Evolutionary conservation across 2,797 vertebrate genomes (phyloP).

Genomic region (Tapirus indicus): DNA sequence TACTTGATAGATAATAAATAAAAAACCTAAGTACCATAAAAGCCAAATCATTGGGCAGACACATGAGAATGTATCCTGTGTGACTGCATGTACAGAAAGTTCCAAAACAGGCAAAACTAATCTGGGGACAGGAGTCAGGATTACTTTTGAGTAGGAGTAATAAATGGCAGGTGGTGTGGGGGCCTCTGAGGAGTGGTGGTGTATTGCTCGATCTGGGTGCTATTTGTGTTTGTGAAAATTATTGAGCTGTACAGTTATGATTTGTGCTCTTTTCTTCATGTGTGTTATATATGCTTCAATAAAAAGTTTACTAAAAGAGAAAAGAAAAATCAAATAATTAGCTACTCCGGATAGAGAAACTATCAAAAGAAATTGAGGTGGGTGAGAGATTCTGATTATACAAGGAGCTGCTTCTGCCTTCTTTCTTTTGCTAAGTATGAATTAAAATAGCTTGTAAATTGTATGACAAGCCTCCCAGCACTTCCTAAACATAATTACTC

Average conservation of each 20-base stretch:
- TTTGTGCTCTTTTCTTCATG: not conserved
- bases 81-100: not conserved
- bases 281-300: not conserved
- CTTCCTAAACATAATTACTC: slow-evolving; percentile 58
- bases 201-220: not conserved
- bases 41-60: not conserved
- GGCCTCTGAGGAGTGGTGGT: not conserved
- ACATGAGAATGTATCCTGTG: not conserved
- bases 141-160: not conserved
- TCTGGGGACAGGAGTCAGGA: not conserved
- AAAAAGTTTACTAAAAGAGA: slow-evolving; percentile 46
- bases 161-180: not conserved
- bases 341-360: slow-evolving; percentile 18
- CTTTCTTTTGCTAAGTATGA: slow-evolving; percentile 67
- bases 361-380: slow-evolving; percentile 63
- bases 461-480: slow-evolving; percentile 37
- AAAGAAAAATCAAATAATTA: slow-evolving; percentile 60
- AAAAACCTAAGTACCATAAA: not conserved
- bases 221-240: not conserved
- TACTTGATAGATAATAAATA: not conserved
- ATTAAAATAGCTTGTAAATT: slow-evolving; percentile 73
- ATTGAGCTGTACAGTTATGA: not conserved
- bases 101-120: not conserved
- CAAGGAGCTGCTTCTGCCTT: slow-evolving; percentile 12
- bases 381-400: slow-evolving; percentile 60